Percentiles rank a stretch among this genome's conserved stretches.
These are phyloP conservation scores for Pseudachorutes palmiensis DNA, from an alignment of 1,140 invertebrate genomes.

Conservation along the genomic window DNA sequence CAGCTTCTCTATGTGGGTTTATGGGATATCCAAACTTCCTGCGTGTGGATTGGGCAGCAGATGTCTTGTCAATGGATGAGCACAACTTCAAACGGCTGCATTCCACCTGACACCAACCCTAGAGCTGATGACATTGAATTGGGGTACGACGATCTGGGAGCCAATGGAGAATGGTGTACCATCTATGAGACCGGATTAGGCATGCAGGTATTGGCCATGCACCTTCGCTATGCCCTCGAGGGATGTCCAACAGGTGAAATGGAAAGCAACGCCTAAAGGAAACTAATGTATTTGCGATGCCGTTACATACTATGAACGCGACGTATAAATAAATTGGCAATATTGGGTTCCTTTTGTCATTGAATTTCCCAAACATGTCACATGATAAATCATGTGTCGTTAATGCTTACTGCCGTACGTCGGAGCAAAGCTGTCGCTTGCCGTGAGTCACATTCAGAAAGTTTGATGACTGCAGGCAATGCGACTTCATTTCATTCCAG, in stretches of 20 bases:
- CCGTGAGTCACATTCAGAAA: too few species aligned
- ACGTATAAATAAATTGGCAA: too few species aligned
- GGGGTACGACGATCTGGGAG: neutral
- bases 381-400: too few species aligned
- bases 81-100: neutral
- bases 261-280: too few species aligned
- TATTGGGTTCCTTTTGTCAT: too few species aligned
- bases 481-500: too few species aligned
- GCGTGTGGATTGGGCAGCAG: neutral
- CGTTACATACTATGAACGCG: too few species aligned
- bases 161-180: neutral
- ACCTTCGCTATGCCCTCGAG: neutral
- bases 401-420: too few species aligned
- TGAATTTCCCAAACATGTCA: too few species aligned
- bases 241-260: neutral
- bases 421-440: too few species aligned
- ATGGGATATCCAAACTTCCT: slow-evolving; percentile 7
- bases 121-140: neutral
- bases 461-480: too few species aligned
- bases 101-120: neutral
- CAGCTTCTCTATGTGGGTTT: neutral
- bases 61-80: slow-evolving; percentile 4
- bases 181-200: neutral
- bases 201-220: neutral
- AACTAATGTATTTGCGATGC: too few species aligned